Evolutionary conservation across 2,888 invertebrate genomes (phyloP), one percentile per base, ranked within the genome.

Genomic region (Dryocosmus kuriphilus): DNA sequence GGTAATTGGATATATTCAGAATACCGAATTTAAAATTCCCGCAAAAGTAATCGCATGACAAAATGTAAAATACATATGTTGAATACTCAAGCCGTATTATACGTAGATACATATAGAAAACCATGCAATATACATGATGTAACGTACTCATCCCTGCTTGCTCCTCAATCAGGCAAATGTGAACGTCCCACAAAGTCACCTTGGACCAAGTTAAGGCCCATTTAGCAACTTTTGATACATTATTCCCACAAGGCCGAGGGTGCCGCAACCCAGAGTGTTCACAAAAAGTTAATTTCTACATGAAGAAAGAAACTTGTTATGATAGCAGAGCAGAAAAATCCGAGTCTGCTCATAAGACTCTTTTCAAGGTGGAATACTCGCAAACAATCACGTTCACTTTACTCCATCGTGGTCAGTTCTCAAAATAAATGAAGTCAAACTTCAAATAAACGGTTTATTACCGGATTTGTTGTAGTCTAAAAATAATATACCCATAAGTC

Each of bases 291-390:
- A 57, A 57, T 57, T 57, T n/a, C 9, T 22, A 57, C 22, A 24
- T 22, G 57, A 22, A 24, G 57, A 4, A 57, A 9, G 24, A 22
- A n/a, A 19, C 46, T 67, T 67, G 41, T 41, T 46, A 38, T 67
- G 46, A 67, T 46, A 67, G 41, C 46, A 67, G 41, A 27, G 19
- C 41, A 38, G 41, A 22, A 71, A 62, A 61, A 60, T 76, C 57
- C 65, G 57, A 55, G 75, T 73, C 74, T 67, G n/a, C 38, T 80
- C 77, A 57, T 55, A 77, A 65, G 76, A 82, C 79, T 76, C 46
- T 76, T 80, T 79, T 86, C 85, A 85, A 84, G 82, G 83, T 84
- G 81, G 80, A 80, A 74, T 78, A 83, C 71, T 81, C 51, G 57
- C 35, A 75, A 75, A 27, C 27, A 24, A 62, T 22, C 63, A 63